A percentile compares a stretch with the other conserved stretches of the same genome.
phyloP scores from a whole-genome alignment of 1,140 invertebrate genomes.

The Temnothorax longispinosus region DNA sequence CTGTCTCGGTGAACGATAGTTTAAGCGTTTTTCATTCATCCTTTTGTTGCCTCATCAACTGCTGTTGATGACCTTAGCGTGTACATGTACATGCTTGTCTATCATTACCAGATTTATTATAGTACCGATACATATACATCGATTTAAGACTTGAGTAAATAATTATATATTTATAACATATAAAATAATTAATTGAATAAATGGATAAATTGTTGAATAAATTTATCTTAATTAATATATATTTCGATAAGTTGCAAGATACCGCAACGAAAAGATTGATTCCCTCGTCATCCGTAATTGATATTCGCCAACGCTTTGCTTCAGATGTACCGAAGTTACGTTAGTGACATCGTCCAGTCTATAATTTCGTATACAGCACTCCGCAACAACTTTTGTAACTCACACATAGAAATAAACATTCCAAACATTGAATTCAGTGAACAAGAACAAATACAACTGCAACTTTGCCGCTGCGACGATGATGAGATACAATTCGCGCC shows the following conservation, averaged over 20 bases:
- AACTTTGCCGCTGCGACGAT: conserved; percentile 21
- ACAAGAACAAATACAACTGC: not conserved
- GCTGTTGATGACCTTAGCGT: too few species aligned
- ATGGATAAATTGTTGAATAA: not conserved
- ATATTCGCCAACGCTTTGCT: not conserved
- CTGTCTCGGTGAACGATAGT: not conserved
- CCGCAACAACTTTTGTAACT: not conserved
- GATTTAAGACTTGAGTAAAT: not conserved
- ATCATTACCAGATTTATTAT: not conserved
- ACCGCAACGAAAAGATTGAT: not conserved
- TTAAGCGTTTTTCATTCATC: conserved; percentile 2
- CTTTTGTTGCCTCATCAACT: not conserved
- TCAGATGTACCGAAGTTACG: not conserved
- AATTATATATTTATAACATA: not conserved
- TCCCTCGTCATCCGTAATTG: not conserved
- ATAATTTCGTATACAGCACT: not conserved
- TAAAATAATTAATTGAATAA: not conserved
- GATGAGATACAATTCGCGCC: not conserved
- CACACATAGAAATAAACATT: not conserved
- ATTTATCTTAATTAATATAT: not conserved
- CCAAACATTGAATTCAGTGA: not conserved
- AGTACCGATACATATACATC: not conserved
- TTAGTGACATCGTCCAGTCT: not conserved
- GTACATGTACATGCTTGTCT: not conserved
- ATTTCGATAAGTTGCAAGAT: not conserved